Conservation (phyloP, 1,140 invertebrate species). For the Aradophagus sp. region DNA sequence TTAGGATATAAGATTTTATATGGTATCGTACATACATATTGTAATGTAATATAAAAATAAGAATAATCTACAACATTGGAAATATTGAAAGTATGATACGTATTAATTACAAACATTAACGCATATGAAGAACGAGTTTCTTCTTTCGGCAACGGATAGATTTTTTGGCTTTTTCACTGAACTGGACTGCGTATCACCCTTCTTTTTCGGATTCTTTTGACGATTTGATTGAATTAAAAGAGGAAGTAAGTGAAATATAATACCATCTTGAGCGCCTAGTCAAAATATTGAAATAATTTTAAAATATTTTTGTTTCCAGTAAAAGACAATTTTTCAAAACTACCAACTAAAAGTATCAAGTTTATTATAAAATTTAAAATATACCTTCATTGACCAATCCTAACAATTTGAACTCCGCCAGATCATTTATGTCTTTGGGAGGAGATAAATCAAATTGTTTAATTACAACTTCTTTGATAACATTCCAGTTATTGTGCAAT, state of each 20-base stretch:
- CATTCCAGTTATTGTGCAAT: background rate
- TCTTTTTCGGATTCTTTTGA: background rate
- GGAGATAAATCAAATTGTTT: background rate
- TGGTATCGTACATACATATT: too few relatives aligned
- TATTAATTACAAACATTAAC: background rate
- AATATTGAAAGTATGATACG: background rate
- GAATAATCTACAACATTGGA: too few relatives aligned
- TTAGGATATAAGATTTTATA: too few relatives aligned
- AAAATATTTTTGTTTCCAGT: too few relatives aligned
- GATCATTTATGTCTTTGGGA: background rate
- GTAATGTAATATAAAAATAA: too few relatives aligned
- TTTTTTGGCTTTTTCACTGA: background rate
- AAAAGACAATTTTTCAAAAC: too few relatives aligned
- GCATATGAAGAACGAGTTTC: constrained; percentile 1
- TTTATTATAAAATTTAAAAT: too few relatives aligned
- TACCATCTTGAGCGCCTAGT: background rate
- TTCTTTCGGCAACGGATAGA: background rate
- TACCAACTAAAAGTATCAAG: background rate
- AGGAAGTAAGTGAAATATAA: background rate
- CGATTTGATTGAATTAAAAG: background rate
- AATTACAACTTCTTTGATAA: background rate
- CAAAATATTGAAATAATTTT: too few relatives aligned
- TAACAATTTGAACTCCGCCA: constrained; percentile 3
- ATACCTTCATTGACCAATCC: background rate
- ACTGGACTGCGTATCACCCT: background rate